Base-by-base conservation (phyloP, 2,888 invertebrate species). In the Tribolium freemani region DNA sequence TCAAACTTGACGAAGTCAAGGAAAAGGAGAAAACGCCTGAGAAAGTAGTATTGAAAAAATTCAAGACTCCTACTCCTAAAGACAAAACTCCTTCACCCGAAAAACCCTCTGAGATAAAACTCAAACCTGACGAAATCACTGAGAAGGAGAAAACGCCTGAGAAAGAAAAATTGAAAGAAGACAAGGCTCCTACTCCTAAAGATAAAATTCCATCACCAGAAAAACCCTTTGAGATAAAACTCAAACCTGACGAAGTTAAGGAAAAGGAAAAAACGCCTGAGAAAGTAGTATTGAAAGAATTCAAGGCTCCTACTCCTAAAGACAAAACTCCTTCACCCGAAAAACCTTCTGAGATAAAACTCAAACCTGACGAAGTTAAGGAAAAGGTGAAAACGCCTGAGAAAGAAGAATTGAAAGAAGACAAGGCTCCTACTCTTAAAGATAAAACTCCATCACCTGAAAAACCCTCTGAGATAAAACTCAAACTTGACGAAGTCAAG, bases 151-250 rank as follows among this genome's bases (percentile, higher is more conserved):
- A 56, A 11, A 20, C 46, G 3, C 69, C 68, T 16, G 60, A 56
- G 16, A 30, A 54, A 30, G 26, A 26, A 54, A 8, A 21, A 16
- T 4, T 45, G 6, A 58, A 58, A 21, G 21, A 44, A 0, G 46
- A 58, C 2, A 45, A 45, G 38, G 20, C 16, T 11, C 16, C 21
- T 11, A 45, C 21, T 50, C 51, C 51, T 45, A 73, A 69, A 54
- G 48, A 26, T 10, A 45, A 54, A 53, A 51, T 67, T 44, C 64
- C 76, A 9, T 26, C 66, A n/a, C 20, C 53, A 2, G 71, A 30
- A 8, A 57, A 73, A 63, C 54, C 63, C 20, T 60, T 63, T 5
- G 11, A 53, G 20, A 45, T 31, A n/a, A 56, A 31, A 30, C 5
- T 56, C 1, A 70, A 48, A 56, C 30, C 58, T 2, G 3, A 11